Base-by-base conservation (phyloP, 1,140 invertebrate genomes). In the Holotrichia oblita region DNA sequence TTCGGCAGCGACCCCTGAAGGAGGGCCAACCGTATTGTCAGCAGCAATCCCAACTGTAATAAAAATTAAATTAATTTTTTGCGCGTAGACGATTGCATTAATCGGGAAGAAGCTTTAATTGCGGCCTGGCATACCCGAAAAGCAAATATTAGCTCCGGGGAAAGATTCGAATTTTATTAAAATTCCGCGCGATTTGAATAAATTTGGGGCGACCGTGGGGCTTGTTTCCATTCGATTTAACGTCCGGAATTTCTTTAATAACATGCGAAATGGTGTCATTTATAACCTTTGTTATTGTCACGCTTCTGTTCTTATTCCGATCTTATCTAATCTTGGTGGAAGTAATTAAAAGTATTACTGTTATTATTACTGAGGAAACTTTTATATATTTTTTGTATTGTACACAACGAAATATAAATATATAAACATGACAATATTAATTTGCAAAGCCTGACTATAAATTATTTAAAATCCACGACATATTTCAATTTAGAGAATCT, bases 1-100 rank as follows among this genome's bases (percentile, higher is more conserved):
- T 92, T 92, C 14, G 95, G 95, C 79, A 95, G 86, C 17, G 92
- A 90, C 75, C 94, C 94, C 84, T 94, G 93, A 75, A 95, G 89
- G 79, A 95, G 87, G 44, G 92, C 91, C 64, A 95, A 87, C 74
- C 94, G 89, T 55, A 92, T 89, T 20, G 90, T 89, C 55, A 93
- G 87, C 81, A 89, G 89, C 84, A 89, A 87, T 80, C 87, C 90
- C 77, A 87, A 88, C 91, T 92, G 88, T 40, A 88, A 88, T 83
- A 42, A 79, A 78, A 73, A 64, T 64, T 64, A 64, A 64, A 64
- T 64, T 27, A 64, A 27, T 64, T 64, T 64, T 64, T 64, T 64
- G 10, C 22, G 3, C 61, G 24, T 27, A 64, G n/a, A 12, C n/a
- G 17, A 64, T 64, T n/a, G n/a, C n/a, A n/a, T 0, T 4, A 20